Base-by-base conservation (phyloP, 2,797 vertebrate species). In the Neopelma chrysocephalum region DNA sequence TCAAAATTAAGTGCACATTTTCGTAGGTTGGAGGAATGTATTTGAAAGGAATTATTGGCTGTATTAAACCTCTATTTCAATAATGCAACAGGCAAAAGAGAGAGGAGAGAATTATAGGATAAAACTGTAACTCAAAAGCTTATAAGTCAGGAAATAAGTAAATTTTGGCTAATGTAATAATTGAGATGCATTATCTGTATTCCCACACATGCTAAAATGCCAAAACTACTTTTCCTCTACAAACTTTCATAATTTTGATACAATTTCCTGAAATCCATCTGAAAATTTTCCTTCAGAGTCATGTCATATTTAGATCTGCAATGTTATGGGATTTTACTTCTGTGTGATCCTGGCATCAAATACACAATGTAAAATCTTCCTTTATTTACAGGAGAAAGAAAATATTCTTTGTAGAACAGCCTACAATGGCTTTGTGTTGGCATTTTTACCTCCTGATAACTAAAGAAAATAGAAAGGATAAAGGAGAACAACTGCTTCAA, bases 1-100 rank as follows among this genome's bases (percentile, higher is more conserved):
- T 4, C 1, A 4, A 70, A 90, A 80, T 50, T 38, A 65, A 45
- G 5, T 21, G 2, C 4, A n/a, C 0, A 0, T 22, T 82, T 84
- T 47, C 51, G 1, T n/a, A 72, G 10, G 6, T 12, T 91, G 16
- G 10, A 72, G 4, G 4, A 6, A 2, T 3, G 29, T 53, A 45
- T 58, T 73, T 38, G 23, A 73, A 66, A 14, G 4, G 7, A 45
- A 20, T 47, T n/a, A 14, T 19, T 79, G 31, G 3, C 18, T 56
- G 5, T 43, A 10, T 25, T 65, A 29, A 29, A 51, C 19, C 6
- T 66, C 23, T 72, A 3, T 20, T 51, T 16, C 29, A 66, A 15
- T 51, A 93, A 43, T 16, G 2, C 4, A 71, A 29, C 8, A 82
- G 8, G 2, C 9, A 57, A 27, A 68, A 72, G 3, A 69, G 15